Conservation (phyloP, 2,888 invertebrate genomes). For the Euphydryas editha region DNA sequence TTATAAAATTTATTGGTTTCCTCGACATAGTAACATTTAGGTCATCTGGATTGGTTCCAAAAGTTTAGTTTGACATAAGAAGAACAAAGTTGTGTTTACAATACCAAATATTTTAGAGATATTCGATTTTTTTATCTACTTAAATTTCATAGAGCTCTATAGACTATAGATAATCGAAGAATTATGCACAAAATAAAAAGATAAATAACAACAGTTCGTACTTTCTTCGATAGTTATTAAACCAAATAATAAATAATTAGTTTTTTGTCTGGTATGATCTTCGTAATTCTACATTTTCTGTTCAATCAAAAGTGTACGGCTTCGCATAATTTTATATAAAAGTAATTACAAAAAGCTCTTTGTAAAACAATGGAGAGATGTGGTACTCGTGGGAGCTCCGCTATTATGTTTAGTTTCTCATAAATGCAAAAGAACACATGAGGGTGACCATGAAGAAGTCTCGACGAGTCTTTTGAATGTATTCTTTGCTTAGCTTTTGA, state of each 20-base stretch:
- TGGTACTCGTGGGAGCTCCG: slow-evolving; percentile 49
- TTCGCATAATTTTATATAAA: slow-evolving; percentile 20
- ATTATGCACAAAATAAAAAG: no score
- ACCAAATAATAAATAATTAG: no score
- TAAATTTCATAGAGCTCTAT: background rate
- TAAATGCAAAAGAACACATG: slow-evolving; percentile 45
- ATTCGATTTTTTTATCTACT: background rate
- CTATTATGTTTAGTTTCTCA: slow-evolving; percentile 49
- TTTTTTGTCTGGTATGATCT: no score
- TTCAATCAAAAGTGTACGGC: no score
- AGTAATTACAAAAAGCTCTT: slow-evolving; percentile 29
- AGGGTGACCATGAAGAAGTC: slow-evolving; percentile 35
- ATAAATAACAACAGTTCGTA: background rate
- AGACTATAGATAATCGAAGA: no score
- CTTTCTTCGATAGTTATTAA: background rate
- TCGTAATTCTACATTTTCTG: no score
- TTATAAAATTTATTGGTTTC: slow-evolving; percentile 60
- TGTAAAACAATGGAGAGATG: slow-evolving; percentile 57
- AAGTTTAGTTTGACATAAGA: slow-evolving; percentile 59
- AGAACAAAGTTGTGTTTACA: slow-evolving; percentile 58
- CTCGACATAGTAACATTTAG: slow-evolving; percentile 63
- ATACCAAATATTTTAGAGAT: slow-evolving; percentile 38
- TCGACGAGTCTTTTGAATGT: slow-evolving; percentile 28
- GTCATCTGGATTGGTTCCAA: slow-evolving; percentile 78
- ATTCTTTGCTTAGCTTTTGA: slow-evolving; percentile 31